A percentile compares a stretch with the other conserved stretches of the same genome.
phyloP scores from a whole-genome alignment of 2,113 vertebrate species.

The Rousettus leschenaultii region DNA sequence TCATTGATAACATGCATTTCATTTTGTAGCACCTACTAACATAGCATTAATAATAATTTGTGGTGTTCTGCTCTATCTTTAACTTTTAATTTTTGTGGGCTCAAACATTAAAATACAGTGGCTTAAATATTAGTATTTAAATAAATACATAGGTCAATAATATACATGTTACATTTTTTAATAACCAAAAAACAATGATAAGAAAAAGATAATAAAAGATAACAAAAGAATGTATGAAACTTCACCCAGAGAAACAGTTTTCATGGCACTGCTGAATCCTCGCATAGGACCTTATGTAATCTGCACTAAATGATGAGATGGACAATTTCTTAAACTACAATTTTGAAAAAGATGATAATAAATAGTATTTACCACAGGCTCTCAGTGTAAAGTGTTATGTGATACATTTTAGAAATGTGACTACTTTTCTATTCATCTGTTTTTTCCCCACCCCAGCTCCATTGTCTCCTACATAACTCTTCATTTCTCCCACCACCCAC shows the following conservation, averaged over 20 bases:
- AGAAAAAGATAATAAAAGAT: not conserved
- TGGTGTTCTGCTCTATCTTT: not conserved
- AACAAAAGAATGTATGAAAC: not conserved
- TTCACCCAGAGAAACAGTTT: not conserved
- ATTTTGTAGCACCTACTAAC: not conserved
- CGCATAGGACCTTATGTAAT: not conserved
- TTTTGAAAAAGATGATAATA: not conserved
- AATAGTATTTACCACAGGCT: not conserved
- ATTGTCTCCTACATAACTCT: not conserved
- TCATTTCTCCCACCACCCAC: not conserved
- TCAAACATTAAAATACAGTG: not conserved
- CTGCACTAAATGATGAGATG: not conserved
- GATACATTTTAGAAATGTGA: not conserved
- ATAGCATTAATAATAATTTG: not conserved
- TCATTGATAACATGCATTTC: not conserved
- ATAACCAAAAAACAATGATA: not conserved
- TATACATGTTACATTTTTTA: not conserved
- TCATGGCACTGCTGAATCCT: not conserved
- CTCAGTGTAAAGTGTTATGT: not conserved
- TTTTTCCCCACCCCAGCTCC: not conserved
- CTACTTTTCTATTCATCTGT: not conserved
- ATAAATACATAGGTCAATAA: not conserved
- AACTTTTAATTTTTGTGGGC: not conserved
- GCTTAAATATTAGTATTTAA: not conserved
- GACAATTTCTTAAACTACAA: not conserved